These are phyloP conservation scores for Etheostoma perlongum DNA, from an alignment of 2,797 vertebrate genomes.

Conservation along the genomic window DNA sequence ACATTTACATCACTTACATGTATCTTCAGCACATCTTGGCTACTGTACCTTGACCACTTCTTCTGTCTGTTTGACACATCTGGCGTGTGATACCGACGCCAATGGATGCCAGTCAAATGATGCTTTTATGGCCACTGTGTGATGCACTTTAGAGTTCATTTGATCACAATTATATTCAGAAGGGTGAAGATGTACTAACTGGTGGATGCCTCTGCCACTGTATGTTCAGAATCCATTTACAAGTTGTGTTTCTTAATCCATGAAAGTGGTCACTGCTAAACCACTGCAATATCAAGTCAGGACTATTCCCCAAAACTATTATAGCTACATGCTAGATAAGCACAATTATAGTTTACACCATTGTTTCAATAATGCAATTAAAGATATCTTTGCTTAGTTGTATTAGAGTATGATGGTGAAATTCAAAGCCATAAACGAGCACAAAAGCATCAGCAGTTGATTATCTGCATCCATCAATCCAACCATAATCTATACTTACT, in stretches of 20 bases:
- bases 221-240: neutral
- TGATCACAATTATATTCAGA: neutral
- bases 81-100: neutral
- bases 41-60: neutral
- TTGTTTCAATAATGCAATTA: neutral
- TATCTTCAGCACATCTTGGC: neutral
- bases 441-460: neutral
- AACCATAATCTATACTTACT: no score
- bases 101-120: no score
- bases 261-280: neutral
- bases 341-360: neutral
- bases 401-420: neutral
- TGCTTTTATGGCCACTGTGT: neutral
- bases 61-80: neutral
- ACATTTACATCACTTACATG: no score
- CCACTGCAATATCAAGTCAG: neutral
- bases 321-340: neutral
- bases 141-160: neutral
- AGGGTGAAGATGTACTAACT: neutral
- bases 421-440: neutral
- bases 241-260: neutral
- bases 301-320: neutral
- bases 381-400: neutral
- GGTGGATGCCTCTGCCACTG: neutral
- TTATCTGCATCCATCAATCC: slow-evolving; percentile 10